Evolutionary conservation across 2,113 vertebrate species (phyloP).

Genomic region (Chunga burmeisteri): DNA sequence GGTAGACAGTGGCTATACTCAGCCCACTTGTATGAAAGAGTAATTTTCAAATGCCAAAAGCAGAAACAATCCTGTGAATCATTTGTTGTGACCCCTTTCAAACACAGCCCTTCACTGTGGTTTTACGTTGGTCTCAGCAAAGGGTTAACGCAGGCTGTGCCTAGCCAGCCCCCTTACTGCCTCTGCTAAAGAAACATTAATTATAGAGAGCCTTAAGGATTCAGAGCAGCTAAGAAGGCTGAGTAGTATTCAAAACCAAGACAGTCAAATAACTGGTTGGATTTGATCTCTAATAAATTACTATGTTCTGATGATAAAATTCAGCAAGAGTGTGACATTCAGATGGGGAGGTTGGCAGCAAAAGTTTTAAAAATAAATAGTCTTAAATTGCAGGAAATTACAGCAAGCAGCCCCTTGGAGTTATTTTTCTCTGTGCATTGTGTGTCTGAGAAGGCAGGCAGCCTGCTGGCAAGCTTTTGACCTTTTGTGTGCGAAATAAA

Average conservation of each 20-base stretch:
- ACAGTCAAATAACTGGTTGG: conserved; percentile 65
- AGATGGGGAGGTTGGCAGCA: conserved; percentile 34
- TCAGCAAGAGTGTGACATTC: conserved; percentile 45
- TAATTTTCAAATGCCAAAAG: neutral
- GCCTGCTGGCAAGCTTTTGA: conserved; percentile 41
- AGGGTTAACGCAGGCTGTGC: conserved; percentile 44
- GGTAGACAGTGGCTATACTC: neutral
- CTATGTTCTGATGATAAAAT: conserved; percentile 40
- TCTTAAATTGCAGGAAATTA: conserved; percentile 64
- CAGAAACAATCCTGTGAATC: neutral
- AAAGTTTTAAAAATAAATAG: conserved; percentile 67
- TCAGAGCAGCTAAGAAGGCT: conserved; percentile 19
- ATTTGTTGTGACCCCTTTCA: accelerated
- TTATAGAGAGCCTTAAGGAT: conserved; percentile 52
- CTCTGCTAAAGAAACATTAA: conserved; percentile 53
- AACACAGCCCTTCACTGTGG: neutral
- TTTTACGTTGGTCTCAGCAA: neutral
- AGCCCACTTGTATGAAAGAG: neutral
- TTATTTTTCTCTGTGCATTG: neutral
- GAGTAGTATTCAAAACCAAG: conserved; percentile 56
- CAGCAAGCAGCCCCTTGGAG: conserved; percentile 24
- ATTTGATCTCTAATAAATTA: conserved; percentile 69
- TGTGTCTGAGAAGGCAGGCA: conserved; percentile 24
- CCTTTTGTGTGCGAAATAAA: conserved; percentile 28
- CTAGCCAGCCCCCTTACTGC: neutral